Percentiles rank a stretch among this genome's conserved stretches.
phyloP scores from a whole-genome alignment of 2,113 vertebrate species.

The Turnix velox region DNA sequence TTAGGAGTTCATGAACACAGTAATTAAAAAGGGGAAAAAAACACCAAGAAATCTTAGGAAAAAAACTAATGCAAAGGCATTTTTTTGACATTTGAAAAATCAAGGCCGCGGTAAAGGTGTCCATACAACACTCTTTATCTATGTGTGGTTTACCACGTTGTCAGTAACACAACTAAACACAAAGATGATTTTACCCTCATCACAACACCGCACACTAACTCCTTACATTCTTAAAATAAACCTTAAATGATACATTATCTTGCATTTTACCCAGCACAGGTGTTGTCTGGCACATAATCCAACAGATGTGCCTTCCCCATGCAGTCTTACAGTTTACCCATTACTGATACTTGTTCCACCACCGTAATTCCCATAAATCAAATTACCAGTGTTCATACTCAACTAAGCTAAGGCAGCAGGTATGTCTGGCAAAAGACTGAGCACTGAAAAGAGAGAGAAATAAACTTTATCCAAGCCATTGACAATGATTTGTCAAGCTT shows the following conservation, averaged over 20 bases:
- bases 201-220: background rate
- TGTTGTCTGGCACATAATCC: background rate
- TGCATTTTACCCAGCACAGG: background rate
- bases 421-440: slow-evolving; percentile 26
- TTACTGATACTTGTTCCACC: background rate
- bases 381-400: background rate
- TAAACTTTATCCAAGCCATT: slow-evolving; percentile 8
- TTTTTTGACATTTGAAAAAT: background rate
- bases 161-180: background rate
- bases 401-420: background rate
- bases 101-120: background rate
- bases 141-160: background rate
- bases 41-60: accelerated
- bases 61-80: background rate
- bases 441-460: slow-evolving; percentile 26
- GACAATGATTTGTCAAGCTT: slow-evolving; percentile 56
- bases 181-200: background rate
- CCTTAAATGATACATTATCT: background rate
- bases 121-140: background rate
- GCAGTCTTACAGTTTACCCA: background rate
- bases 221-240: background rate
- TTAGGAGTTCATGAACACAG: background rate
- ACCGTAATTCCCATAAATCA: background rate
- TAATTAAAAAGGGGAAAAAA: background rate
- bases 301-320: background rate